Base-by-base conservation (phyloP, 35 echinoderm and acorn worm species). In the Ptychodera flava region DNA sequence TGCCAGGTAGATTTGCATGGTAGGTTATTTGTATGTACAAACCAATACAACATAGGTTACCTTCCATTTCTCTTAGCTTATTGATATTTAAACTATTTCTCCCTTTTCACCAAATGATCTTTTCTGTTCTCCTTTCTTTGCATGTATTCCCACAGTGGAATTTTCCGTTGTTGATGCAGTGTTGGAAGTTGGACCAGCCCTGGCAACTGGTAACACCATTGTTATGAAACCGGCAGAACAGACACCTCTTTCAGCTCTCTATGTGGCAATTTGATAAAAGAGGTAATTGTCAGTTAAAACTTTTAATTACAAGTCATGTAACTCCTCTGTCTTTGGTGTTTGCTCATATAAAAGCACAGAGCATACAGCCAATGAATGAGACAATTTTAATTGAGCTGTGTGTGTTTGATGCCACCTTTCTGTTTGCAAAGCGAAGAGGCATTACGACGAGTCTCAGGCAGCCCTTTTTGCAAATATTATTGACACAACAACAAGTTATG, bases 161-260 rank as follows among this genome's bases (percentile, higher is more conserved):
- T 45, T 98, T 98, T 82, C 95, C 92, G 30, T 85, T 98, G 32
- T 29, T 98, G 88, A 98, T 98, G 95, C 90, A 92, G 84, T 90
- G 90, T 22, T 98, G 95, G 95, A 98, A 98, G 88, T 77, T 98
- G 29, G 96, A 10, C 92, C 96, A 64, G 92, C 92, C 6, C 89
- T 99, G 78, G 96, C 96, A 0, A 89, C 81, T 16, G 96, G 96
- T 14, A 91, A 90, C 38, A 91, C 88, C 29, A 37, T 99, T 1
- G 89, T 99, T 28, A 92, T 99, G 90, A 99, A 99, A 81, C 80
- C 89, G 45, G 96, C 96, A 37, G 96, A 99, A 45, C 96, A 99
- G 64, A 99, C 96, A 0, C 96, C 96, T 0, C 92, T 99, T 1
- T 85, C 96, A 0, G 92, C 87, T 34, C 90, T 99, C 28, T 94